Conservation (phyloP, 1,140 invertebrate species). For the Rhynchophorus ferrugineus region DNA sequence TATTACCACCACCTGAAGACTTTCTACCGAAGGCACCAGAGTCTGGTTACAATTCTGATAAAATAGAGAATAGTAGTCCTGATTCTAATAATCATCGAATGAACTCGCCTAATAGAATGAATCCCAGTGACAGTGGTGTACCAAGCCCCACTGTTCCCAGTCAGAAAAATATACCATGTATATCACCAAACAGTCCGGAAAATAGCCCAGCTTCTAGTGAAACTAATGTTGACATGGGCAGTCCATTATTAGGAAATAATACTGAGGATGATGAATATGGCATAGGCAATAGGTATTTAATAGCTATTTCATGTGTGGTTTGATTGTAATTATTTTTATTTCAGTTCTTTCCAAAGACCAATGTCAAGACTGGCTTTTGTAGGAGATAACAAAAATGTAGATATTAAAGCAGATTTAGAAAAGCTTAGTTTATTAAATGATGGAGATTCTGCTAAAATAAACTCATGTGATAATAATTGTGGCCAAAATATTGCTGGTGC, state of each 20-base stretch:
- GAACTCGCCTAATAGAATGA: conserved; percentile 25
- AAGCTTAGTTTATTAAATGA: conserved; percentile 37
- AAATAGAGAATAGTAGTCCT: conserved; percentile 41
- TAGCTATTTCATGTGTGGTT: neutral
- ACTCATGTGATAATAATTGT: conserved; percentile 18
- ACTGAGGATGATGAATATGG: conserved; percentile 31
- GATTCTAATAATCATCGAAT: conserved; percentile 29
- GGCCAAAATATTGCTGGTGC: conserved; percentile 24
- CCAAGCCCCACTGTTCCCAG: conserved; percentile 41
- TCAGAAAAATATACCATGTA: conserved; percentile 46
- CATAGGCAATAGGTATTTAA: conserved; percentile 6
- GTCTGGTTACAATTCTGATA: conserved; percentile 65
- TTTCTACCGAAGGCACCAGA: conserved; percentile 46
- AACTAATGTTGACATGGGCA: conserved; percentile 48
- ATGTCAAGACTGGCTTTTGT: conserved; percentile 46
- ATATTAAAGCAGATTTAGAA: conserved; percentile 35
- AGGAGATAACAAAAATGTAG: conserved; percentile 28
- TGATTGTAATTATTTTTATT: neutral
- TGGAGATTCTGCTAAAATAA: conserved; percentile 29
- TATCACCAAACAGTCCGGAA: conserved; percentile 31
- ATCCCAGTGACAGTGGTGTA: conserved; percentile 45
- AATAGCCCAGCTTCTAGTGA: conserved; percentile 48
- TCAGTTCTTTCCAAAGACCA: conserved; percentile 38
- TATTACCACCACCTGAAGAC: conserved; percentile 21
- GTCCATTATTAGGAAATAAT: conserved; percentile 35